phyloP scores from a whole-genome alignment of 2,888 invertebrate species.

The Pseudococcus viburni region DNA sequence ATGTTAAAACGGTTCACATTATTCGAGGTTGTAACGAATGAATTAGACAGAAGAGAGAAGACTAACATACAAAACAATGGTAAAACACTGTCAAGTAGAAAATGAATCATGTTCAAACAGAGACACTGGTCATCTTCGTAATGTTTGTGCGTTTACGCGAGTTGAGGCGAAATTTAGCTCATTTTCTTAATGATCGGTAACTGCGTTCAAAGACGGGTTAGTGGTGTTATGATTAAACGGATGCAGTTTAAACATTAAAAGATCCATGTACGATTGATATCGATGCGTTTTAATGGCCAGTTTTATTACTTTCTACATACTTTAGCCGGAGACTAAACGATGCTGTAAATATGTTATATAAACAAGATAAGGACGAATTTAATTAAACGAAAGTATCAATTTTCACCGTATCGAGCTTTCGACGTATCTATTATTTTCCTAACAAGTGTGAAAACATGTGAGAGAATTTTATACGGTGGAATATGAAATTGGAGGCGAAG shows the following conservation, averaged over 20 bases:
- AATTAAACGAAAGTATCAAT: slow-evolving; percentile 50
- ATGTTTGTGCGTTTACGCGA: not conserved
- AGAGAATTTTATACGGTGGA: not conserved
- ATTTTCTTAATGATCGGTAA: not conserved
- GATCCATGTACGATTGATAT: slow-evolving; percentile 30
- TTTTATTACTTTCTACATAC: slow-evolving; percentile 26
- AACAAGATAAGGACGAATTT: slow-evolving; percentile 15
- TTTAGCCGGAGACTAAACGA: slow-evolving; percentile 3
- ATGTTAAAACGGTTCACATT: not conserved
- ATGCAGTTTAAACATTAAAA: not conserved
- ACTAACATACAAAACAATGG: not conserved
- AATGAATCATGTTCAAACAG: not conserved
- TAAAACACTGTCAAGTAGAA: slow-evolving; percentile 3
- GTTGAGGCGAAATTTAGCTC: not conserved
- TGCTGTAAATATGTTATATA: slow-evolving; percentile 12
- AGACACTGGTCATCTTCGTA: not conserved
- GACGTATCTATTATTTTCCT: not conserved
- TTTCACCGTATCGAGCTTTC: slow-evolving; percentile 32
- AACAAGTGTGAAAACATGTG: slow-evolving; percentile 27
- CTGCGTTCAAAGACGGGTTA: not conserved
- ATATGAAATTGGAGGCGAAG: too few relatives aligned
- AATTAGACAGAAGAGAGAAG: not conserved
- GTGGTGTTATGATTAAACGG: slow-evolving; percentile 14
- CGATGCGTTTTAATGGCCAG: slow-evolving; percentile 41
- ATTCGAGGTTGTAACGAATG: not conserved